These are phyloP conservation scores for Diuraphis noxia DNA, from an alignment of 1,140 invertebrate species.

Conservation along the genomic window DNA sequence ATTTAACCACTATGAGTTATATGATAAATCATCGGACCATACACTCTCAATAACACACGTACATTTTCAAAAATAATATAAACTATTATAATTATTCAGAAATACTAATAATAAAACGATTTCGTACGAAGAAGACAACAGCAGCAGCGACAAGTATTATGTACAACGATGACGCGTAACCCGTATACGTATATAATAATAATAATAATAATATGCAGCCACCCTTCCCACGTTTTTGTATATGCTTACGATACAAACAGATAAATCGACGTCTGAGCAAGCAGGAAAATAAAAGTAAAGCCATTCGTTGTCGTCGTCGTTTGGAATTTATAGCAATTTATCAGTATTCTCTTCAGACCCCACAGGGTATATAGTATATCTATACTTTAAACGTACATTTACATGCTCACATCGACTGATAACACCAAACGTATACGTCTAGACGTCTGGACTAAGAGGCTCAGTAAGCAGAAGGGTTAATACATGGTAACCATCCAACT, in stretches of 20 bases:
- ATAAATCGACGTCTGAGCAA: background rate
- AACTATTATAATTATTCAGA: background rate
- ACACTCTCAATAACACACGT: background rate
- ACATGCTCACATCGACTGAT: background rate
- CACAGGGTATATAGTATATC: background rate
- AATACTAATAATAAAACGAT: background rate
- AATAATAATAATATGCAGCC: background rate
- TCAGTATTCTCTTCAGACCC: background rate
- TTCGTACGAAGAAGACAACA: background rate
- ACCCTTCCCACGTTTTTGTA: background rate
- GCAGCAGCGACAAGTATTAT: background rate
- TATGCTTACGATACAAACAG: background rate
- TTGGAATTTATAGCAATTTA: conserved; percentile 21
- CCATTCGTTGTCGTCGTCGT: background rate
- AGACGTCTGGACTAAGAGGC: background rate
- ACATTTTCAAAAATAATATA: no score
- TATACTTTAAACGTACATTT: background rate
- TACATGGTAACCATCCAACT: background rate
- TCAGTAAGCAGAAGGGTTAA: background rate
- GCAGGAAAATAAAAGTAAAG: conserved; percentile 13
- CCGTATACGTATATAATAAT: background rate
- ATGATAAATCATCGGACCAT: background rate
- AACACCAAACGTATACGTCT: background rate
- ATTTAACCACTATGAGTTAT: no score
- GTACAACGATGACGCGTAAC: background rate